phyloP scores from a whole-genome alignment of 2,888 invertebrate species.

The Eristalinus aeneus region DNA sequence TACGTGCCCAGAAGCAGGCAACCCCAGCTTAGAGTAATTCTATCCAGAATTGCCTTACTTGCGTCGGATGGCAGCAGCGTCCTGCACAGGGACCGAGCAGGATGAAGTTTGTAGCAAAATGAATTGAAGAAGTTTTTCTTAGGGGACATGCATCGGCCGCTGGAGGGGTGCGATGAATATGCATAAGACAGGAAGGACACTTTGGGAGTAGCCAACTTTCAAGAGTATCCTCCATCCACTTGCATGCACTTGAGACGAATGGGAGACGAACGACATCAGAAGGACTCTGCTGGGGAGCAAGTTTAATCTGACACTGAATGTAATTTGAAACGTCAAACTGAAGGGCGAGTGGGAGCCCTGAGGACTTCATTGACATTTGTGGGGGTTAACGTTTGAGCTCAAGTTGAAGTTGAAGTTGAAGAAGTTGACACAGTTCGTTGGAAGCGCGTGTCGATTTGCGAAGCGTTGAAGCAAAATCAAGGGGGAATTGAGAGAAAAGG shows the following conservation, averaged over 20 bases:
- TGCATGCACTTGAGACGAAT: conserved; percentile 34
- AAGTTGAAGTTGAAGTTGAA: background rate
- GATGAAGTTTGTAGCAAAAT: conserved; percentile 36
- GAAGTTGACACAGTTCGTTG: background rate
- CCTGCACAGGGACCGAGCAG: conserved; percentile 35
- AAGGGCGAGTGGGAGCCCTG: background rate
- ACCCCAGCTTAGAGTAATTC: conserved; percentile 47
- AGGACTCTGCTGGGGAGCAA: background rate
- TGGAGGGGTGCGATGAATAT: conserved; percentile 49
- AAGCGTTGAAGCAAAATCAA: background rate
- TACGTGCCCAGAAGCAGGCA: conserved; percentile 48
- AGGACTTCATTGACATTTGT: background rate
- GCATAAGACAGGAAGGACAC: conserved; percentile 43
- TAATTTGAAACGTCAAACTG: conserved; percentile 37
- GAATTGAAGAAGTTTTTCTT: conserved; percentile 54
- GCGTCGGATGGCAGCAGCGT: conserved; percentile 13
- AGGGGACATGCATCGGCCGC: conserved; percentile 25
- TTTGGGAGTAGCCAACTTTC: background rate
- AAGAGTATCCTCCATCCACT: background rate
- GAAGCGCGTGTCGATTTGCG: background rate
- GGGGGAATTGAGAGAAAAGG: no score
- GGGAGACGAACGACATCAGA: conserved; percentile 11
- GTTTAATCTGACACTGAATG: conserved; percentile 37
- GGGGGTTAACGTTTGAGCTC: background rate
- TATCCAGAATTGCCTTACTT: conserved; percentile 50